phyloP scores from a whole-genome alignment of 2,888 invertebrate genomes.

The Hypomecis atomaria region DNA sequence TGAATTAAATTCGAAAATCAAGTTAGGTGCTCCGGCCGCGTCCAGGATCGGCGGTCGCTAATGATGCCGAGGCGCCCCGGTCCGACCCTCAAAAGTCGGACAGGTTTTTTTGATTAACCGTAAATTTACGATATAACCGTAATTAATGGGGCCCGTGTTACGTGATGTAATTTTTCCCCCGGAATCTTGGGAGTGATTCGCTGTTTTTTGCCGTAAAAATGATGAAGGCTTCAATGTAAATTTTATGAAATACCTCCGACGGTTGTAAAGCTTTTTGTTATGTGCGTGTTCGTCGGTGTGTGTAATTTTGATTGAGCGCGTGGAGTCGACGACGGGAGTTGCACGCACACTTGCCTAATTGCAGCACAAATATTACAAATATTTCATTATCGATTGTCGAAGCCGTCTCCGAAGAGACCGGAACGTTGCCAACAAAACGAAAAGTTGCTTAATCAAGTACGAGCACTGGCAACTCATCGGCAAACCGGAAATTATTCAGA shows the following conservation, averaged over 20 bases:
- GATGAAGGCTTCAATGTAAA: slow-evolving; percentile 41
- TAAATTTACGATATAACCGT: slow-evolving; percentile 68
- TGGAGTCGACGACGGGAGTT: neutral
- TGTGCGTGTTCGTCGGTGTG: slow-evolving; percentile 5
- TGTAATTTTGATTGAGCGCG: neutral
- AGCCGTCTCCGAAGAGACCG: slow-evolving; percentile 12
- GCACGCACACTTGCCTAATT: slow-evolving; percentile 12
- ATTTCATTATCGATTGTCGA: slow-evolving; percentile 16
- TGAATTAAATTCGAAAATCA: slow-evolving; percentile 79
- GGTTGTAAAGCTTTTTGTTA: slow-evolving; percentile 22
- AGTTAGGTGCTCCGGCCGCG: slow-evolving; percentile 63
- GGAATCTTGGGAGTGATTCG: slow-evolving; percentile 55
- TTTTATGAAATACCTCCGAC: slow-evolving; percentile 36
- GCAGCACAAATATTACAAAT: slow-evolving; percentile 17
- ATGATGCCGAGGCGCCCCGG: slow-evolving; percentile 55
- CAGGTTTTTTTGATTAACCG: slow-evolving; percentile 74
- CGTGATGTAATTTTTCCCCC: slow-evolving; percentile 50
- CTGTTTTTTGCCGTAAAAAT: slow-evolving; percentile 48
- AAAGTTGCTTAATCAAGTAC: slow-evolving; percentile 52
- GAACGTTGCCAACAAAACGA: slow-evolving; percentile 38
- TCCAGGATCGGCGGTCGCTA: slow-evolving; percentile 61
- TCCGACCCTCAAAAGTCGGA: slow-evolving; percentile 58
- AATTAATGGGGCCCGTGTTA: slow-evolving; percentile 69
- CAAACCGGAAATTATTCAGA: slow-evolving; percentile 50
- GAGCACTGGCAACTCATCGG: slow-evolving; percentile 49